These are phyloP conservation scores for Euplexia lucipara DNA, from an alignment of 2,888 invertebrate genomes.

Conservation along the genomic window DNA sequence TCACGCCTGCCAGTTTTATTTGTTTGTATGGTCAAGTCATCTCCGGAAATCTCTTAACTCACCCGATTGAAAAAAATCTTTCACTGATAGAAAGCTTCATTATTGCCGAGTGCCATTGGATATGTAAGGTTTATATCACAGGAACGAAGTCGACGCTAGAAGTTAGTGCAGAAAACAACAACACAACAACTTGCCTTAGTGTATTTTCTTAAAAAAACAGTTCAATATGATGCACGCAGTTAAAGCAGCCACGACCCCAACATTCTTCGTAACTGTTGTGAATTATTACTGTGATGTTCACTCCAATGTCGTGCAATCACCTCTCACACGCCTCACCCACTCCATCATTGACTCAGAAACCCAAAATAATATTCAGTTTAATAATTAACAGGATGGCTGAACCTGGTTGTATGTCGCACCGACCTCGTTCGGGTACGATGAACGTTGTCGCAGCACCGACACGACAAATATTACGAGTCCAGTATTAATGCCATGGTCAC, in stretches of 20 bases:
- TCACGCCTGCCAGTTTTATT: no score
- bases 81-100: no score
- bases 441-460: constrained; percentile 47
- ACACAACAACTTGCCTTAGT: no score
- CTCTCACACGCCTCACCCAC: constrained; percentile 30
- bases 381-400: constrained; percentile 52
- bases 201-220: constrained; percentile 7
- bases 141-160: no score
- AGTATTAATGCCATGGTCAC: constrained; percentile 64
- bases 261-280: not conserved
- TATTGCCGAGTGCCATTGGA: no score
- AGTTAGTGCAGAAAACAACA: no score
- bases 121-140: no score
- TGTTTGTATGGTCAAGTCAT: no score
- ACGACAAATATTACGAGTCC: constrained; percentile 56
- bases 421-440: constrained; percentile 63
- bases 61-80: no score
- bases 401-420: constrained; percentile 29
- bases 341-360: constrained; percentile 33
- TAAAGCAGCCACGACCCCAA: not conserved
- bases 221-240: not conserved
- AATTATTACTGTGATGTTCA: not conserved
- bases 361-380: constrained; percentile 53
- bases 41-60: no score
- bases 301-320: constrained; percentile 35